Evolutionary conservation across 2,113 vertebrate genomes (phyloP).

Genomic region (Ciconia stormi): DNA sequence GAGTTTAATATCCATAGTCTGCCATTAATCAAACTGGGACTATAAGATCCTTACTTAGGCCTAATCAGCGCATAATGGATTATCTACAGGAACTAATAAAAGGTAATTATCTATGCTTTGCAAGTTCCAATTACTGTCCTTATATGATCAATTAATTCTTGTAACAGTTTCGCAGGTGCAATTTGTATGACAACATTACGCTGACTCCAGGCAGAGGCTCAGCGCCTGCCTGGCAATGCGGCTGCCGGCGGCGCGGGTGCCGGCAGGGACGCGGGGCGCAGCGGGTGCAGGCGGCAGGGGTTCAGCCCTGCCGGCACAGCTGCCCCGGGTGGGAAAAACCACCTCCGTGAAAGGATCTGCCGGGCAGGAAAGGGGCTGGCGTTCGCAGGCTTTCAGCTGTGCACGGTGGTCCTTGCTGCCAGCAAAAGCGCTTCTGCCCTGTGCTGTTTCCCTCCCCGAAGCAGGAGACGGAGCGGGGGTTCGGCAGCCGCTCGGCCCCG

Average conservation of each 20-base stretch:
- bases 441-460: background rate
- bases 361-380: background rate
- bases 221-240: background rate
- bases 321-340: accelerated
- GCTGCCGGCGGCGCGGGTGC: background rate
- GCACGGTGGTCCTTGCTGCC: background rate
- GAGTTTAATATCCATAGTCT: slow-evolving; percentile 52
- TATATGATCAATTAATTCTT: slow-evolving; percentile 66
- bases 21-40: slow-evolving; percentile 54
- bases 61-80: slow-evolving; percentile 68
- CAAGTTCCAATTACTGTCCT: slow-evolving; percentile 64
- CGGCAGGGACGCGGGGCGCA: background rate
- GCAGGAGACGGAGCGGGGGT: background rate
- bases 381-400: accelerated
- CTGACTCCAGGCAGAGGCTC: background rate
- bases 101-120: slow-evolving; percentile 69
- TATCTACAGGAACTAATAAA: slow-evolving; percentile 71
- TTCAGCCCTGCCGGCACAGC: background rate
- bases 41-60: slow-evolving; percentile 47
- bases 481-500: background rate
- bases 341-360: background rate
- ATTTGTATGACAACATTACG: background rate
- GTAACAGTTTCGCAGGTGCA: slow-evolving; percentile 49
- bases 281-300: background rate
- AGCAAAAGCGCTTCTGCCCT: background rate